These are phyloP conservation scores for Nyctibius grandis DNA, from an alignment of 2,797 vertebrate species.

Conservation along the genomic window DNA sequence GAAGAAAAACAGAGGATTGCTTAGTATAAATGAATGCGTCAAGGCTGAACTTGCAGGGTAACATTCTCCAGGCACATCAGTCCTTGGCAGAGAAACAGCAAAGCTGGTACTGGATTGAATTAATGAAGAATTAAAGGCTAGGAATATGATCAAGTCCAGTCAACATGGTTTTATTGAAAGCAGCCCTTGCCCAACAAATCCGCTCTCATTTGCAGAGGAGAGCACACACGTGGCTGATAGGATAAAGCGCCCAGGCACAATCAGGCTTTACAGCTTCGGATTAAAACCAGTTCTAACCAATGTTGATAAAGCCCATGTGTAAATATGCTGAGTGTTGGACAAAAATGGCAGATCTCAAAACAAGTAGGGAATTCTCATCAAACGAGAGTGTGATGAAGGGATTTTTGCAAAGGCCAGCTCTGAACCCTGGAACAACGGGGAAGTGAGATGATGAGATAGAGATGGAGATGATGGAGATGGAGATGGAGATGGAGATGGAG, in stretches of 20 bases:
- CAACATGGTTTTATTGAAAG: not conserved
- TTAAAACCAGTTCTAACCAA: not conserved
- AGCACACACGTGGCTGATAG: not conserved
- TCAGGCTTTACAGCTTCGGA: not conserved
- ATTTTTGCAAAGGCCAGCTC: not conserved
- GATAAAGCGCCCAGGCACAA: not conserved
- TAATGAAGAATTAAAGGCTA: conserved; percentile 1
- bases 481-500: not conserved
- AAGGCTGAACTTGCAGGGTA: not conserved
- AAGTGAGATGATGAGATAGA: not conserved
- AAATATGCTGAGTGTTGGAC: not conserved
- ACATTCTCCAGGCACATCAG: not conserved
- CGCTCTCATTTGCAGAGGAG: not conserved
- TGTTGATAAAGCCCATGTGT: not conserved
- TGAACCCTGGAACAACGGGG: not conserved
- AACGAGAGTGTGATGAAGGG: not conserved
- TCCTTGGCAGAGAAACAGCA: not conserved
- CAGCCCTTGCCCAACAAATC: not conserved
- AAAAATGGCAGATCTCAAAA: not conserved
- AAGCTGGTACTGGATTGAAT: not conserved
- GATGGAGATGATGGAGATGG: not conserved
- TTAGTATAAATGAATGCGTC: not conserved
- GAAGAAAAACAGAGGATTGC: not conserved
- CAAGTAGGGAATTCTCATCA: not conserved
- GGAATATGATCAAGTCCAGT: not conserved